phyloP scores from a whole-genome alignment of 2,113 vertebrate genomes.

The Megaceryle torquata region DNA sequence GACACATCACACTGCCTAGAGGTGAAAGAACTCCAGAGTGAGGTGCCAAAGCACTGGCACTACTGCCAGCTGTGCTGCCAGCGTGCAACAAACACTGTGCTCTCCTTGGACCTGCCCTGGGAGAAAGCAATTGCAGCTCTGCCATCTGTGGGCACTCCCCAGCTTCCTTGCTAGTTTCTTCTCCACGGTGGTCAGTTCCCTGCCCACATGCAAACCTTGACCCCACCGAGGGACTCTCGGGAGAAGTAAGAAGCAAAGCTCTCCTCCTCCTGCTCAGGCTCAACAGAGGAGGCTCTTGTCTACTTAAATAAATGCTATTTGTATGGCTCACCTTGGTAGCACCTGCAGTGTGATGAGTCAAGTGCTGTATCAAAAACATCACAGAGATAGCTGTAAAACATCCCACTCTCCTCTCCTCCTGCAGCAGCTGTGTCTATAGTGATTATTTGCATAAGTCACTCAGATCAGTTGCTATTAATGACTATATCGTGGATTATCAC shows the following conservation, averaged over 20 bases:
- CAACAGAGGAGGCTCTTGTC: background rate
- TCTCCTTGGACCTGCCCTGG: background rate
- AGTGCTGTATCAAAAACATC: background rate
- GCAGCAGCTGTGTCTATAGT: background rate
- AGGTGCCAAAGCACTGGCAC: background rate
- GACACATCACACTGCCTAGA: background rate
- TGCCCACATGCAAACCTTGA: background rate
- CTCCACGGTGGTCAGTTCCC: background rate
- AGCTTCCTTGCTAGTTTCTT: background rate
- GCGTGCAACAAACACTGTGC: background rate
- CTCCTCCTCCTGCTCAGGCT: background rate
- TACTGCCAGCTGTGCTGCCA: background rate
- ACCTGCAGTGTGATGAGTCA: background rate
- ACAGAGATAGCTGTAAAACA: background rate
- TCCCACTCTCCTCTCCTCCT: background rate
- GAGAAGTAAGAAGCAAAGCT: background rate
- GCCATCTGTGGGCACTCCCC: background rate
- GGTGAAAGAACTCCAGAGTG: background rate
- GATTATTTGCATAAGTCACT: background rate
- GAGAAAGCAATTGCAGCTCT: background rate
- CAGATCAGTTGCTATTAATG: background rate
- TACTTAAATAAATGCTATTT: background rate
- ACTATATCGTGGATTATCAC: background rate
- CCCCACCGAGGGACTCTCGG: rapidly evolving
- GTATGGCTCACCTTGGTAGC: background rate